These are phyloP conservation scores for Rhabdophis nuchalis DNA, from an alignment of 2,797 vertebrate species.

Conservation along the genomic window DNA sequence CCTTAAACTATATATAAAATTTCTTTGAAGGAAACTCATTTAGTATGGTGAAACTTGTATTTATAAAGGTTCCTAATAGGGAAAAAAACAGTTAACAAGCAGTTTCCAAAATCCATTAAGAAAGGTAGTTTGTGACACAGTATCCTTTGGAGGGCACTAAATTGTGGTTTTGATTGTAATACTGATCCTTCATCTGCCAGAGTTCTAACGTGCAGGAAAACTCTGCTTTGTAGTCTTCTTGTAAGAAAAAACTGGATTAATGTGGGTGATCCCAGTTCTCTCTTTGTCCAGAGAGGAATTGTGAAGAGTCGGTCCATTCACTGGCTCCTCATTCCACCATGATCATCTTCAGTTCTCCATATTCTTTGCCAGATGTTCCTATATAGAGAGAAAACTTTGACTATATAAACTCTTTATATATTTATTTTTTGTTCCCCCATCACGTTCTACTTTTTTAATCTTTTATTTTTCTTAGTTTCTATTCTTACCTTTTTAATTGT, in stretches of 20 bases:
- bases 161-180: background rate
- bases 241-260: background rate
- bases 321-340: background rate
- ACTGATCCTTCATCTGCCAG: background rate
- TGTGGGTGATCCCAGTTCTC: background rate
- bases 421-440: background rate
- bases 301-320: background rate
- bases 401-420: background rate
- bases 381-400: background rate
- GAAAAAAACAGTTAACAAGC: too few species aligned
- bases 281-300: background rate
- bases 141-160: too few species aligned
- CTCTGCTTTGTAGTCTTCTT: background rate
- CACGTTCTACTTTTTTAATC: background rate
- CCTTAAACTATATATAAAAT: too few species aligned
- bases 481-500: background rate
- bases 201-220: background rate
- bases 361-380: background rate
- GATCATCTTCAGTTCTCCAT: background rate
- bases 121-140: too few species aligned
- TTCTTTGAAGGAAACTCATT: too few species aligned
- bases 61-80: too few species aligned
- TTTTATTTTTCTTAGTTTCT: background rate
- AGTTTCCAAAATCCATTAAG: too few species aligned
- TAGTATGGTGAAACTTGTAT: too few species aligned